Conservation (phyloP, 2,888 invertebrate genomes). For the Glyphotaelius pellucidus region DNA sequence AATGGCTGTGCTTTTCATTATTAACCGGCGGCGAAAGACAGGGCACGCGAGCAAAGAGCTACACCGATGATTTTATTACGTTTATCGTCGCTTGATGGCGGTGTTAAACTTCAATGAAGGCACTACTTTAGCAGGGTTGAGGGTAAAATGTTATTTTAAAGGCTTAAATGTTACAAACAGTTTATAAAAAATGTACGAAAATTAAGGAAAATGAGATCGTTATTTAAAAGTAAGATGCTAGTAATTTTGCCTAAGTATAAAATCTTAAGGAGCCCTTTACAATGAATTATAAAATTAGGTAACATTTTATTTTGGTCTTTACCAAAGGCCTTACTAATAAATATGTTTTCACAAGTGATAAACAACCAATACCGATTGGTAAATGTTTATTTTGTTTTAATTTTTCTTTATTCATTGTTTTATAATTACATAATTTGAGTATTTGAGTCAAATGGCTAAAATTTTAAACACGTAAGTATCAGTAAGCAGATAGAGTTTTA, state of each 20-base stretch:
- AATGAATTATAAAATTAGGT: not conserved
- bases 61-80: slow-evolving; percentile 45
- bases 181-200: not conserved
- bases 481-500: too few species aligned
- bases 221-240: not conserved
- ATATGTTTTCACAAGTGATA: too few species aligned
- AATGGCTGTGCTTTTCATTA: slow-evolving; percentile 55
- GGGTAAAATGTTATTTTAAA: not conserved
- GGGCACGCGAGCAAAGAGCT: slow-evolving; percentile 47
- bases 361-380: too few species aligned
- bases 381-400: too few species aligned
- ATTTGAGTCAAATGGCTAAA: too few species aligned
- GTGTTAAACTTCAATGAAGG: slow-evolving; percentile 3
- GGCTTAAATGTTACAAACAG: not conserved
- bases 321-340: too few species aligned
- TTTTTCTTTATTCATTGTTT: too few species aligned
- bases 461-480: too few species aligned
- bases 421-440: too few species aligned
- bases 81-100: slow-evolving; percentile 26
- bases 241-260: not conserved
- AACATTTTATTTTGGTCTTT: not conserved
- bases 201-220: not conserved
- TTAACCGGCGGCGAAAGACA: slow-evolving; percentile 46
- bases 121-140: not conserved
- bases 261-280: not conserved